Evolutionary conservation across 2,113 vertebrate genomes (phyloP).

Genomic region (Mormyrus lacerda): DNA sequence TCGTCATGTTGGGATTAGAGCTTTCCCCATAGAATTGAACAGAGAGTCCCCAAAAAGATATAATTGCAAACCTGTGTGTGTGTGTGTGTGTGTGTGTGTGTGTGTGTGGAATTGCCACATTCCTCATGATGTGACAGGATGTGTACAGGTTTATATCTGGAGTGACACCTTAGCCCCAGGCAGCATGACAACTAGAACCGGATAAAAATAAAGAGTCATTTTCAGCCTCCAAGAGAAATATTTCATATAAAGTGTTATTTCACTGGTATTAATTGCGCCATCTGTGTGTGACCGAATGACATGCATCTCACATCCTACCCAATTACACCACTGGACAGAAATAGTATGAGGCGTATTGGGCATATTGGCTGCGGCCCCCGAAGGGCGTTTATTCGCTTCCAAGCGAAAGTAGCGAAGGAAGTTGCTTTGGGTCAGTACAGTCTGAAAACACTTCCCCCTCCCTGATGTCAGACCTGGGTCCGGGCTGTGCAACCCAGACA

Average conservation of each 20-base stretch:
- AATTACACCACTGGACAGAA: background rate
- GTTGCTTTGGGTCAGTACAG: background rate
- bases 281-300: background rate
- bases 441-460: background rate
- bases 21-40: too few species aligned
- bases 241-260: background rate
- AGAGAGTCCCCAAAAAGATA: too few species aligned
- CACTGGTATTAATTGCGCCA: background rate
- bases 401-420: background rate
- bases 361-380: background rate
- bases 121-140: background rate
- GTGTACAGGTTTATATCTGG: background rate
- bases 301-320: background rate
- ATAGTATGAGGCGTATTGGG: background rate
- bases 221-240: background rate
- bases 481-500: background rate
- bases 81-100: background rate
- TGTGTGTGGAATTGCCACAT: background rate
- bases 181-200: background rate
- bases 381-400: background rate
- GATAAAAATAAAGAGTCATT: background rate
- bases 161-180: background rate
- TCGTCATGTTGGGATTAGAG: too few species aligned
- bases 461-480: background rate
- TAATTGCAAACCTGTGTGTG: background rate